phyloP scores from a whole-genome alignment of 2,797 vertebrate genomes.

The Tympanoctomys barrerae region DNA sequence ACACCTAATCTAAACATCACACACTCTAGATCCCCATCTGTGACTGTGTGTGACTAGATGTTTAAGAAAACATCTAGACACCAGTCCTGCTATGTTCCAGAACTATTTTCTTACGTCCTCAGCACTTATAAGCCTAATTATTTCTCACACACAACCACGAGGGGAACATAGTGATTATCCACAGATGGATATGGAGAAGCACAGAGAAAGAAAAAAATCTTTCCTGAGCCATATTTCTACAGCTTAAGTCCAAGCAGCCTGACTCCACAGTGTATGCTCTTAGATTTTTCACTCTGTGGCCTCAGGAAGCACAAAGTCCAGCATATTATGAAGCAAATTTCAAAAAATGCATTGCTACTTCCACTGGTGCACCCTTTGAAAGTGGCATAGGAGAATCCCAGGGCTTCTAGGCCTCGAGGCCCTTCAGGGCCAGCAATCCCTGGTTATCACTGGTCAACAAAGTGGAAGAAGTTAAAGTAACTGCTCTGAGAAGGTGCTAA shows the following conservation, averaged over 20 bases:
- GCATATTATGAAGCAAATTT: background rate
- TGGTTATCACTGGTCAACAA: background rate
- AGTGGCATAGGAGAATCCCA: background rate
- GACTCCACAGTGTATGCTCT: background rate
- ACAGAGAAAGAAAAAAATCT: background rate
- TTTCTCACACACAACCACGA: background rate
- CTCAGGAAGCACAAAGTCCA: background rate
- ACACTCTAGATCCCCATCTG: background rate
- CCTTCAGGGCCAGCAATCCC: background rate
- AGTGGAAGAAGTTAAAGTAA: background rate
- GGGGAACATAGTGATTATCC: background rate
- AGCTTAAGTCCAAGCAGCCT: background rate
- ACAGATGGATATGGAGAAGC: background rate
- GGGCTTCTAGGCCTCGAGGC: background rate
- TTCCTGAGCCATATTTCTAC: background rate
- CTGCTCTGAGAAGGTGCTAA: background rate
- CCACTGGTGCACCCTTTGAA: background rate
- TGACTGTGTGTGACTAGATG: background rate
- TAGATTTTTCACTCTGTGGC: background rate
- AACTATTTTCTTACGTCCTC: rapidly evolving
- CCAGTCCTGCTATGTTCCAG: background rate
- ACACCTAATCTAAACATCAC: background rate
- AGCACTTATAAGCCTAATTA: background rate
- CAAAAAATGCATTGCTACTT: background rate
- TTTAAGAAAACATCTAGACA: background rate